Evolutionary conservation across 2,888 invertebrate genomes (phyloP), one percentile per base, ranked within the genome.

Genomic region (Eristalis intricaria): DNA sequence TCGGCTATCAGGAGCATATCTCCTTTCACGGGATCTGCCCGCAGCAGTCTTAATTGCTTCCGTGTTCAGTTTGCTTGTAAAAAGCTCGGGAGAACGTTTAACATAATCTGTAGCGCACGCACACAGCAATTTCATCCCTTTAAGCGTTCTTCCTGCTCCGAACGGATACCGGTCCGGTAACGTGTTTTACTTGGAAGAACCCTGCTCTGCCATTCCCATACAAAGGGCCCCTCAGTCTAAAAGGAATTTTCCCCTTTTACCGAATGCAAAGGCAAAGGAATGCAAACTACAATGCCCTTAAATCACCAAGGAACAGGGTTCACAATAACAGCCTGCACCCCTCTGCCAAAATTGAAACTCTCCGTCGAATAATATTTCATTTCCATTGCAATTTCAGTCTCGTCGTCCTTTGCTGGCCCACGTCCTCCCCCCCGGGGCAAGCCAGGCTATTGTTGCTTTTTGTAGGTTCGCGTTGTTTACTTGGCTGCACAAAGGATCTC

Each of bases 291-390:
- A 40, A 40, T 38, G 61, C 19, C 56, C 61, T 26, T 19, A 38
- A 13, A 13, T 11, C 38, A 38, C 13, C 5, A n/a, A 1, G 22
- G n/a, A 64, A 15, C 50, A 40, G 15, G 58, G 26, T 26, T 10
- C 74, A 65, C 69, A 84, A 74, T 79, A 84, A 84, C 70, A 75
- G 75, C 75, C 65, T 84, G 75, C 71, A 76, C 64, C 71, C 77
- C 65, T 85, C 0, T 82, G 76, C 73, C 81, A 82, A 69, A 77
- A 85, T 68, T 35, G 69, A 64, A 64, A 77, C 82, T 70, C 38
- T 40, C 69, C 71, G 82, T 85, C 73, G 60, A 69, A 82, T 73
- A 82, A 82, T 85, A 85, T 85, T 82, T 82, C 63, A 69, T 85
- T 82, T 76, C 76, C 29, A 77, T 73, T 76, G 85, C 65, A 74